Conservation (phyloP, 2,888 invertebrate species). For the Dorcus parallelipipedus region DNA sequence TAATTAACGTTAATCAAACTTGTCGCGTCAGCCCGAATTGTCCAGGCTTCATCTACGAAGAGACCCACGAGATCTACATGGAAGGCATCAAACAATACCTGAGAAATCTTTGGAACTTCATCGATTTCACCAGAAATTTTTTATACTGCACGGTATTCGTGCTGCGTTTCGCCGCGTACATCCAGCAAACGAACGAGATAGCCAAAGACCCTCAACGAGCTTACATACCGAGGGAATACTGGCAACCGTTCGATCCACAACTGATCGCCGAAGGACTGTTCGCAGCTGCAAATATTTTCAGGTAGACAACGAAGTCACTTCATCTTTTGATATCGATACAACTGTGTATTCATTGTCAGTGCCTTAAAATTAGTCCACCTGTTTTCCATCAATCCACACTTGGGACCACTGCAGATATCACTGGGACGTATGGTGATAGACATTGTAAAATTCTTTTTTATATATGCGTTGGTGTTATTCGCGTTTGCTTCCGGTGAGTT, state of each 20-base stretch:
- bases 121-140: conserved; percentile 88
- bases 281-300: conserved; percentile 92
- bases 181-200: conserved; percentile 73
- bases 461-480: conserved; percentile 82
- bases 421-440: conserved; percentile 87
- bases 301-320: conserved; percentile 46
- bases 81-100: conserved; percentile 85
- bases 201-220: conserved; percentile 63
- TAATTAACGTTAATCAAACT: background rate
- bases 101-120: conserved; percentile 94
- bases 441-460: conserved; percentile 89
- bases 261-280: conserved; percentile 90
- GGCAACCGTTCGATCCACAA: conserved; percentile 93
- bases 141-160: conserved; percentile 74
- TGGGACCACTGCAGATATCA: conserved; percentile 90
- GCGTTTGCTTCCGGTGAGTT: conserved; percentile 84
- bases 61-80: conserved; percentile 85
- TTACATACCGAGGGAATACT: conserved; percentile 76
- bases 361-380: conserved; percentile 88
- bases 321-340: no score
- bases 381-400: conserved; percentile 89
- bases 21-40: background rate
- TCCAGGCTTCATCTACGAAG: conserved; percentile 85
- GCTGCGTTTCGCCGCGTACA: conserved; percentile 67
- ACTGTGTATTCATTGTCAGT: conserved; percentile 49